Percentiles rank a stretch among this genome's conserved stretches.
These are phyloP conservation scores for Polyommatus icarus DNA, from an alignment of 2,888 invertebrate species.

Conservation along the genomic window DNA sequence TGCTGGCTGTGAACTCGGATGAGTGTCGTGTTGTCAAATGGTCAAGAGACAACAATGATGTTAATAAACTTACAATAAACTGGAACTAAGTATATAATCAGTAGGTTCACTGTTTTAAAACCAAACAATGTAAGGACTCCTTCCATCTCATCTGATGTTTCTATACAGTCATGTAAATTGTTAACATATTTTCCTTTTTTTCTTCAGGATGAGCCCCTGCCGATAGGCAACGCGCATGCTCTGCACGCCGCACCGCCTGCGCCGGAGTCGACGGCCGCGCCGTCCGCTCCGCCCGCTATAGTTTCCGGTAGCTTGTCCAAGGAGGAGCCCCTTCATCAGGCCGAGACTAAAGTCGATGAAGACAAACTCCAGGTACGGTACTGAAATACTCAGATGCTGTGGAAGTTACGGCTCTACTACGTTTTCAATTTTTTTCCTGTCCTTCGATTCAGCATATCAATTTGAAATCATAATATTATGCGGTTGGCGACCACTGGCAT, in stretches of 20 bases:
- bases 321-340: constrained; percentile 68
- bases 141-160: background rate
- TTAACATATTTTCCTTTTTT: constrained; percentile 38
- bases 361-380: constrained; percentile 69
- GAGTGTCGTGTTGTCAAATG: too few species aligned
- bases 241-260: constrained; percentile 61
- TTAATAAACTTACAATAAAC: too few species aligned
- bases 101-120: too few species aligned
- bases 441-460: background rate
- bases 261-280: constrained; percentile 45
- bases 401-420: background rate
- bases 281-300: constrained; percentile 47
- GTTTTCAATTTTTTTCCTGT: background rate
- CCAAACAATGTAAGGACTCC: background rate
- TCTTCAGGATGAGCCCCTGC: constrained; percentile 68
- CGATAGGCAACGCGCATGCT: constrained; percentile 72
- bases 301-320: constrained; percentile 55
- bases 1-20: too few species aligned
- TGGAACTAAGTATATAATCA: too few species aligned
- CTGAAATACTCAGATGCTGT: background rate
- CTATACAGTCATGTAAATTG: background rate
- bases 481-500: background rate
- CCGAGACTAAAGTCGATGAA: constrained; percentile 72
- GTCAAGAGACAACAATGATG: too few species aligned
- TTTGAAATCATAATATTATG: background rate